Evolutionary conservation across 2,113 vertebrate species (phyloP).

Genomic region (Aegithalos caudatus): DNA sequence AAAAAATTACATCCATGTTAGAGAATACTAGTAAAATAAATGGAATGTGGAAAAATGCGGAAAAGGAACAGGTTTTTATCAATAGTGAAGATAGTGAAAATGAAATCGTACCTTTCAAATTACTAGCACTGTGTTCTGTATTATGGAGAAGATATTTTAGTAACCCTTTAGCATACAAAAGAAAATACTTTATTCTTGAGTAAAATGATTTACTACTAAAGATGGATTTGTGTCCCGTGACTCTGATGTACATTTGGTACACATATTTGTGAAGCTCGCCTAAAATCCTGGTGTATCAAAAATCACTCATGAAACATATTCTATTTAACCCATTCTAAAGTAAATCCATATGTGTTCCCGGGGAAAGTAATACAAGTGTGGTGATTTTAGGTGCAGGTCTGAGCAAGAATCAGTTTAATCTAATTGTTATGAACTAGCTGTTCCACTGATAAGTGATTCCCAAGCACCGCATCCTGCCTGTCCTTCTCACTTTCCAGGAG

Average conservation of each 20-base stretch:
- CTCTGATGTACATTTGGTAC: neutral
- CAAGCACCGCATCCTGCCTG: fast-evolving
- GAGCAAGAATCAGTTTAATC: neutral
- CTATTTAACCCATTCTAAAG: neutral
- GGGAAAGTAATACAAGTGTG: neutral
- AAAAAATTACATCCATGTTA: neutral
- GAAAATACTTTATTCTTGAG: neutral
- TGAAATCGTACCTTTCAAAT: neutral
- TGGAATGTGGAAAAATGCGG: neutral
- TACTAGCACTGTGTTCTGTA: neutral
- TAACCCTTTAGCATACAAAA: neutral
- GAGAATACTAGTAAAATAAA: neutral
- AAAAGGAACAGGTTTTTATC: neutral
- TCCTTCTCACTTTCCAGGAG: neutral
- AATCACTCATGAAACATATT: neutral
- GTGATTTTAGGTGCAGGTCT: neutral
- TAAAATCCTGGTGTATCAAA: neutral
- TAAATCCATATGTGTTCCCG: neutral
- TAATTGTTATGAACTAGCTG: neutral
- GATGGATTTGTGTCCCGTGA: neutral
- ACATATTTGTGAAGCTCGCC: neutral
- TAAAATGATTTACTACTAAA: neutral
- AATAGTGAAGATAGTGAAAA: neutral
- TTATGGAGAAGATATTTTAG: neutral
- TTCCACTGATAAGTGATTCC: neutral